Evolutionary conservation across 2,797 vertebrate genomes (phyloP).

Genomic region (Chrosomus eos): DNA sequence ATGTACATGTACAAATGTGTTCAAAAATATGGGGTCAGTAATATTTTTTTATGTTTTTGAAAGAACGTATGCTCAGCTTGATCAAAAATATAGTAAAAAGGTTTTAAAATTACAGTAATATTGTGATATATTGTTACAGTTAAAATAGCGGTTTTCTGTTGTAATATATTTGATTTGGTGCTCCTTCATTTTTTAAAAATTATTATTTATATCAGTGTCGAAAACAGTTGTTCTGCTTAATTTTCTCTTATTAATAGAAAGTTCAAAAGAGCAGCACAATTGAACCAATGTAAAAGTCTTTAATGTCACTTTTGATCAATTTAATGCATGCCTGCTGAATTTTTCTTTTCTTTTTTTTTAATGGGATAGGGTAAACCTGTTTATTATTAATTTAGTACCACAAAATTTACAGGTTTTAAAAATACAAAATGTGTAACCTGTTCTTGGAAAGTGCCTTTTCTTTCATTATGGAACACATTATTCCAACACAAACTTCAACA

Average conservation of each 20-base stretch:
- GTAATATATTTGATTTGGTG: no score
- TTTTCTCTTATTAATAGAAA: no score
- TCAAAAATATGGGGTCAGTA: background rate
- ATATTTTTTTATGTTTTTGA: background rate
- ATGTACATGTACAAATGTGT: background rate
- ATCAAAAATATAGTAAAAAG: background rate
- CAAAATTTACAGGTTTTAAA: background rate
- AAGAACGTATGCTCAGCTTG: background rate
- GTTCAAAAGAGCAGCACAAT: background rate
- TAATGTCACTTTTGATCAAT: background rate
- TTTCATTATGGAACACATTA: background rate
- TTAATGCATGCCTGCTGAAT: background rate
- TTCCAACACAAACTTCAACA: conserved; percentile 46
- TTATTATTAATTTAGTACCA: background rate
- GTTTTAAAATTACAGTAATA: background rate
- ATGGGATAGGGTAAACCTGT: background rate
- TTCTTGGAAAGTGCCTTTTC: background rate
- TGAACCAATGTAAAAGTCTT: background rate
- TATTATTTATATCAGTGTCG: background rate
- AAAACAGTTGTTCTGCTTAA: background rate
- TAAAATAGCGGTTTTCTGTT: background rate
- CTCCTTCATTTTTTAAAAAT: no score
- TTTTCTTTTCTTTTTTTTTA: no score
- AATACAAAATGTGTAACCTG: background rate
- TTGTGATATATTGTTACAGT: background rate